Base-by-base conservation (phyloP, 2,797 vertebrate species). In the Melanotaenia parkinsoni region DNA sequence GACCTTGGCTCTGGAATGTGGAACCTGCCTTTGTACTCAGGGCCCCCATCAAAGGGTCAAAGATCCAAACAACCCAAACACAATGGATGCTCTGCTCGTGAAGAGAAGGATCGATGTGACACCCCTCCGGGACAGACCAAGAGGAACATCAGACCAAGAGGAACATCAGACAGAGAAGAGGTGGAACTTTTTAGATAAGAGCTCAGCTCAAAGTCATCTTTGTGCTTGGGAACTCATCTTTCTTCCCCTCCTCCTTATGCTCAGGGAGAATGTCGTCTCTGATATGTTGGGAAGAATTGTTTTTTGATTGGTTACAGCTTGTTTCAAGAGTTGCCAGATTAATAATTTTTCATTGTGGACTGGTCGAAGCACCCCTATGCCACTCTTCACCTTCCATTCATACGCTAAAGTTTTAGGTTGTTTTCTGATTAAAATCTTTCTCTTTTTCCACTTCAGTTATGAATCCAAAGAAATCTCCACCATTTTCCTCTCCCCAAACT, bases 41-140 rank as follows among this genome's bases (percentile, higher is more conserved):
- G 45, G 45, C 45, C 45, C 45, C 45, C 45, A n/a, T 50, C 45
- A 50, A 50, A 50, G 45, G 45, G 45, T 50, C 45, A 50, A 50
- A 50, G 45, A 50, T n/a, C 45, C 45, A 22, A 50, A 50, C 45
- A 50, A 50, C 45, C 20, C 45, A 50, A 50, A 50, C 45, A 50
- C 45, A 50, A 50, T 50, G 45, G 45, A 50, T 50, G 45, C 45
- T 50, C 20, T n/a, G 45, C 45, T 50, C 8, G 20, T 22, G 45
- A n/a, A 3, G 45, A 50, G 45, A 47, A 20, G 18, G 45, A 50
- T 50, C 45, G 10, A 50, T 50, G 7, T n/a, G 20, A 7, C 20
- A 20, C 45, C 45, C 45, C 45, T 50, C 45, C 7, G 7, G 45
- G 45, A 50, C 3, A 20, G 8, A 50, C 18, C 7, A 2, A 9